Evolutionary conservation across 2,888 invertebrate genomes (phyloP), one percentile per base, ranked within the genome.

Genomic region (Scrobipalpa atriplicella): DNA sequence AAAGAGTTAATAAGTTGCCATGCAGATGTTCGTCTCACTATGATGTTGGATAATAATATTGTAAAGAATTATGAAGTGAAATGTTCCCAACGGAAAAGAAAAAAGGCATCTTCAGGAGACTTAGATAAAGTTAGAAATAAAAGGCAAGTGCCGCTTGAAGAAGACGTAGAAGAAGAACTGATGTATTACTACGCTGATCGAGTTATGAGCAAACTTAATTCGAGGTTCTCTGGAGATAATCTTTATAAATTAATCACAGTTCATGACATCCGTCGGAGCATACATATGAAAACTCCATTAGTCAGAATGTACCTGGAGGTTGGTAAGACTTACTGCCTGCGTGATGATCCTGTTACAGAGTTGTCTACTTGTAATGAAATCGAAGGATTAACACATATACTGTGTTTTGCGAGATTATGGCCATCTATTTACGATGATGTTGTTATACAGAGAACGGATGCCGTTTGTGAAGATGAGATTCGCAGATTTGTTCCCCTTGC

Each of bases 261-360:
- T 61, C 84, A 90, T 70, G 77, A 81, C 10, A 71, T 78, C 62
- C 78, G 83, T 70, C 80, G 66, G 21, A 81, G 76, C 69, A 67
- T 75, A 1, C 85, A 83, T 56, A 87, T 87, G 86, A 78, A 79
- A 21, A 77, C 79, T 1, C 72, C 73, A 16, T 78, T 83, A 69
- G 74, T 87, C 6, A 80, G 83, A 69, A 84, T 90, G 86, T 90
- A 82, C 68, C 77, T 90, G 39, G 90, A 90, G 80, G 75, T 81
- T 18, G 87, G 85, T 1, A 79, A 79, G 66, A 89, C 90, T 13
- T 89, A 72, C 68, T 90, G 90, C 68, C 70, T 89, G 69, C 78
- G 82, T 11, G 76, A 78, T 47, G 74, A 81, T 60, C 76, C 75
- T 58, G 77, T 78, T 52, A 64, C 67, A 9, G 76, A 81, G 63